Conservation (phyloP, 2,113 vertebrate genomes). For the Sinocyclocheilus anshuiensis region DNA sequence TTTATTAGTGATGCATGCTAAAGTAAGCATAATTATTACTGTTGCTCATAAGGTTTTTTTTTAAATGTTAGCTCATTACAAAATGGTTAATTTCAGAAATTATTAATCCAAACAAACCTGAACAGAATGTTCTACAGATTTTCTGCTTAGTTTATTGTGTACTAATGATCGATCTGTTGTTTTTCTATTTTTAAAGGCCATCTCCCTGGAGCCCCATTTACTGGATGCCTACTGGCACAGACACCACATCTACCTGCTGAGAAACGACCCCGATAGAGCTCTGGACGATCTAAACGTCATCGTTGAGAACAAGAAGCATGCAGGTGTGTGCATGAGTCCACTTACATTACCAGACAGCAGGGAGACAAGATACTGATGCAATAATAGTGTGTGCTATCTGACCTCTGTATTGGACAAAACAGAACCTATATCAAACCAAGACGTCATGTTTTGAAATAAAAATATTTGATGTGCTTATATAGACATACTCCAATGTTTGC, state of each 20-base stretch:
- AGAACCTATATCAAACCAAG: neutral
- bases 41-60: neutral
- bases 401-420: slow-evolving; percentile 2
- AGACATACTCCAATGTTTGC: neutral
- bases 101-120: neutral
- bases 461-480: neutral
- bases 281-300: slow-evolving; percentile 78
- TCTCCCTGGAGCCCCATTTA: slow-evolving; percentile 73
- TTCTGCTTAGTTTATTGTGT: slow-evolving; percentile 10
- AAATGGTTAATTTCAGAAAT: neutral
- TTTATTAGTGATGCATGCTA: neutral
- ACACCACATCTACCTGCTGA: slow-evolving; percentile 79
- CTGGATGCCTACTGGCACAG: slow-evolving; percentile 80
- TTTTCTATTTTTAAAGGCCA: slow-evolving; percentile 66
- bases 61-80: neutral
- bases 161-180: slow-evolving; percentile 48
- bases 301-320: slow-evolving; percentile 70
- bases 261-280: slow-evolving; percentile 71
- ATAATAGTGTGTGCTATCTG: neutral
- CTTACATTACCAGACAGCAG: slow-evolving; percentile 24
- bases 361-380: neutral
- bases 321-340: slow-evolving; percentile 60
- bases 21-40: neutral
- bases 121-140: neutral
- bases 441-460: neutral